A percentile compares a stretch with the other conserved stretches of the same genome.
phyloP scores from a whole-genome alignment of 2,888 invertebrate genomes.

The Tetheella fluctuosa region DNA sequence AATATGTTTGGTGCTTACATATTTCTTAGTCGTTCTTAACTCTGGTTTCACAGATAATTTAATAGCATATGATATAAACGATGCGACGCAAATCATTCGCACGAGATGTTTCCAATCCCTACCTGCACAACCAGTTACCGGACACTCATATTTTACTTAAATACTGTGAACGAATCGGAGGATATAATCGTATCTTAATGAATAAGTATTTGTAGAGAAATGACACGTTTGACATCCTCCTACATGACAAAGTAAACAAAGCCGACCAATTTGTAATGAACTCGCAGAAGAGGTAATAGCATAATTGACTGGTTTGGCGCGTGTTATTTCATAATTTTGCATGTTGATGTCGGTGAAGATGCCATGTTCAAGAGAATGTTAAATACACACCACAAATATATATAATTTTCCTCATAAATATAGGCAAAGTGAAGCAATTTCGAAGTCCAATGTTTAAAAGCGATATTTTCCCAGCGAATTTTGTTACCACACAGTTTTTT shows the following conservation, averaged over 20 bases:
- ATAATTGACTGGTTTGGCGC: slow-evolving; percentile 54
- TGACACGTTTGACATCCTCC: slow-evolving; percentile 36
- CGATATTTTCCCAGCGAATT: slow-evolving; percentile 7
- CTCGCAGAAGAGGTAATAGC: slow-evolving; percentile 46
- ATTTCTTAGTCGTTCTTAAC: slow-evolving; percentile 33
- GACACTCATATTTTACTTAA: slow-evolving; percentile 34
- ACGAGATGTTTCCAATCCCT: slow-evolving; percentile 27
- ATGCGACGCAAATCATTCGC: slow-evolving; percentile 44
- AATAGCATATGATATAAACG: slow-evolving; percentile 42
- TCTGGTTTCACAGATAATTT: slow-evolving; percentile 41
- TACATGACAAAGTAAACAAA: slow-evolving; percentile 54
- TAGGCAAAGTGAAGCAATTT: slow-evolving; percentile 29
- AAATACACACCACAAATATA: slow-evolving; percentile 26
- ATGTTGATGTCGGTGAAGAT: slow-evolving; percentile 29
- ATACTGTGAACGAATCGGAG: slow-evolving; percentile 29
- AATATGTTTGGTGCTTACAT: slow-evolving; percentile 38
- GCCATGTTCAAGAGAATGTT: slow-evolving; percentile 15
- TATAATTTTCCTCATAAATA: slow-evolving; percentile 34
- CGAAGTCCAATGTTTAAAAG: slow-evolving; percentile 10
- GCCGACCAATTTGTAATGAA: slow-evolving; percentile 47
- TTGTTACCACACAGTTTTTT: slow-evolving; percentile 1
- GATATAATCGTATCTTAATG: slow-evolving; percentile 41
- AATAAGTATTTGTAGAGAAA: slow-evolving; percentile 41
- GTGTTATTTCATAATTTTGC: slow-evolving; percentile 50
- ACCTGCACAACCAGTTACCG: slow-evolving; percentile 39